Base-by-base conservation (phyloP, 2,113 vertebrate species). In the Emydocephalus ijimae region DNA sequence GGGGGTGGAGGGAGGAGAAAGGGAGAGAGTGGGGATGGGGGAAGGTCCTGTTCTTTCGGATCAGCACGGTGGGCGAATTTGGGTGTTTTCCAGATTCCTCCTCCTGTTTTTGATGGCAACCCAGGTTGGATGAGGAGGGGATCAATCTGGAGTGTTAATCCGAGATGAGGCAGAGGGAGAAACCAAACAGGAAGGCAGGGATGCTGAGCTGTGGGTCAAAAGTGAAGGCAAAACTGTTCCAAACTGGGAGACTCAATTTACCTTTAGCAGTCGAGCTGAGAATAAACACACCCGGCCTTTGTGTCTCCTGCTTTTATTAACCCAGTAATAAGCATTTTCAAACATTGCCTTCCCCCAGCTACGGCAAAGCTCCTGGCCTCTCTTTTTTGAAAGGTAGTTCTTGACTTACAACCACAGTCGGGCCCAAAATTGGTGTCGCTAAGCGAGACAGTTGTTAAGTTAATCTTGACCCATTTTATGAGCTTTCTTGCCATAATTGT, bases 91-190 rank as follows among this genome's bases (percentile, higher is more conserved):
- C 92, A 52, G 95, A 95, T 96, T 39, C 52, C 95, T 95, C 95
- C 95, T 89, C 56, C 26, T 88, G 90, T 94, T 96, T 96, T 96
- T 92, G 94, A 94, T 21, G 0, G 94, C 94, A 95, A 96, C 96
- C 96, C 95, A 96, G 96, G 95, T 96, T 97, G 96, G 96, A 97
- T 97, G 96, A 97, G 0, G 43, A 5, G 88, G 92, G 95, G 95
- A 96, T 96, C 96, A 96, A 94, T 93, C 93, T 45, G 88, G 95
- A 95, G 95, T 95, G 96, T 95, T 50, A 97, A 97, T 94, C 95
- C 93, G 96, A 97, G 96, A 95, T 39, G 50, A 96, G 96, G 95
- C 96, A 96, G 95, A 96, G 96, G 95, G 97, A 95, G 0, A 74
- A 88, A 93, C 90, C 94, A 95, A 96, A 94, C 95, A 96, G 97